Percentiles rank a stretch among this genome's conserved stretches.
phyloP scores from a whole-genome alignment of 2,888 invertebrate genomes.

The Diadromus collaris region DNA sequence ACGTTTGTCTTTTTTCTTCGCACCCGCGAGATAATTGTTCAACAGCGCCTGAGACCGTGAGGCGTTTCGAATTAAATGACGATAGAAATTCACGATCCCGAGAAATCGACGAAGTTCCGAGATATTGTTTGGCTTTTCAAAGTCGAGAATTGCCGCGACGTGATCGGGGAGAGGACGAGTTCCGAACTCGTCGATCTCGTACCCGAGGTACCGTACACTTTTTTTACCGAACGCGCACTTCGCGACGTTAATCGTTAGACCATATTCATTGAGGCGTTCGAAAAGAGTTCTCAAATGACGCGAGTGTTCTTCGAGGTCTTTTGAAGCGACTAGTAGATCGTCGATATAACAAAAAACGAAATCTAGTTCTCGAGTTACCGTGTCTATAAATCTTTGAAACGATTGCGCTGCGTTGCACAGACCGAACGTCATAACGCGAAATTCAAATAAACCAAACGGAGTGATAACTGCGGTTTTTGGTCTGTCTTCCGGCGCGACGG shows the following conservation, averaged over 20 bases:
- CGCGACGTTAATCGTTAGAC: constrained; percentile 64
- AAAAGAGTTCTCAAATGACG: constrained; percentile 58
- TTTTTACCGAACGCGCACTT: constrained; percentile 59
- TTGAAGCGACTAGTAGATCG: constrained; percentile 46
- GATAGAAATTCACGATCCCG: constrained; percentile 31
- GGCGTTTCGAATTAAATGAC: constrained; percentile 12
- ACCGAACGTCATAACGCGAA: constrained; percentile 3
- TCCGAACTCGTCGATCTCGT: constrained; percentile 33
- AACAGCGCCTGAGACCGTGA: not conserved
- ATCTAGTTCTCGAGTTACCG: constrained; percentile 4
- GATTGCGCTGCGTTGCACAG: constrained; percentile 3
- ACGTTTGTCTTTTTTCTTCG: constrained; percentile 26
- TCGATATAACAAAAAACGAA: constrained; percentile 35
- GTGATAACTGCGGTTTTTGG: constrained; percentile 37
- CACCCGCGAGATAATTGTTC: not conserved
- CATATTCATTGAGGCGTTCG: constrained; percentile 53
- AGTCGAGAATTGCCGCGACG: constrained; percentile 35
- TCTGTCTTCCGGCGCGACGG: constrained; percentile 17
- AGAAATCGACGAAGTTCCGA: constrained; percentile 38
- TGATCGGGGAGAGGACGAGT: constrained; percentile 46
- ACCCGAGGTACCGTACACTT: constrained; percentile 34
- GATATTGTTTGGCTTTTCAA: constrained; percentile 14
- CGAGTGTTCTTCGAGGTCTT: constrained; percentile 59
- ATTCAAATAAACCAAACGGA: constrained; percentile 24
- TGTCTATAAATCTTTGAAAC: constrained; percentile 25